Evolutionary conservation across 1,140 invertebrate species (phyloP), one percentile per base, ranked within the genome.

Genomic region (Trinorchestia longiramus): DNA sequence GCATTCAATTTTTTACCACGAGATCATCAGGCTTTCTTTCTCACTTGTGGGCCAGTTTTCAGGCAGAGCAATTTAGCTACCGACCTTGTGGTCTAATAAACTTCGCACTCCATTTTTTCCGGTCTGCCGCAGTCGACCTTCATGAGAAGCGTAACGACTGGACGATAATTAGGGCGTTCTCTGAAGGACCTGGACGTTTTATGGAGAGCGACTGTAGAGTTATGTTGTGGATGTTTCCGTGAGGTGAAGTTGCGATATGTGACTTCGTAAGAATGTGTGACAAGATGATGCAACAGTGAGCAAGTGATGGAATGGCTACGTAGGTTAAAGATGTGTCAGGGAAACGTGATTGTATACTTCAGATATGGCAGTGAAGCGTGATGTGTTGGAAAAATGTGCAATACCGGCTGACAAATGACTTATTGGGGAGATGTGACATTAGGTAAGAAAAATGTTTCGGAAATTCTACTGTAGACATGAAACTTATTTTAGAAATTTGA

Each of bases 1-100:
- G 62, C 62, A 23, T 77, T 77, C 62, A 77, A 77, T 77, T 77
- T 77, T 77, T 77, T 77, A 77, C 62, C 28, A 3, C 62, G 62
- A 77, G 62, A 77, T 77, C 62, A 77, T 77, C 62, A 77, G 62
- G 62, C 62, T 77, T 77, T 77, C 62, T 77, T 77, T 77, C 62
- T 77, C 62, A 77, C 62, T 77, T 77, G 62, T 28, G 62, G 28
- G 62, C 62, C 62, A 77, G 62, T 77, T 77, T 77, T 77, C 62
- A 77, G 62, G 62, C 62, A 1, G 62, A 77, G 62, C 62, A 77
- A 77, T 77, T 77, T 77, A 15, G 62, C 62, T 77, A 77, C 62
- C 62, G 62, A 77, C 62, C 62, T 77, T 77, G 62, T 77, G 62
- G 15, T 77, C 62, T 77, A 77, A 77, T 77, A 77, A 77, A 77